Base-by-base conservation (phyloP, 2,888 invertebrate species). In the Eremobia ochroleuca region DNA sequence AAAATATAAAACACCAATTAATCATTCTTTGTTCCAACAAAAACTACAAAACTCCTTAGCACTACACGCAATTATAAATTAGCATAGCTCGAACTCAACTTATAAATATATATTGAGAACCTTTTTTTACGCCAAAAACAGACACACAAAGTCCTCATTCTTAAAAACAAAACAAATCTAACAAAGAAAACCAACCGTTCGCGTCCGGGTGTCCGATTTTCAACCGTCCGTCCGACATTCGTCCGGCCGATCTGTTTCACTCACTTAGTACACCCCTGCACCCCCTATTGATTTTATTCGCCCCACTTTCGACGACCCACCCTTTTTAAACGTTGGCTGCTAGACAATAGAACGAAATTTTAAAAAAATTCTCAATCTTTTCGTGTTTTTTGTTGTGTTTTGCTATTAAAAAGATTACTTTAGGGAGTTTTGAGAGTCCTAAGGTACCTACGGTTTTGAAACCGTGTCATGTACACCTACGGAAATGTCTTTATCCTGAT, bases 281-380 rank as follows among this genome's bases (percentile, higher is more conserved):
- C 68, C 68, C 91, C 90, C 91, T 96, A 96, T 96, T 92, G 96
- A 96, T 96, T 95, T 94, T 93, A 90, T 90, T 90, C 93, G 91
- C 88, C 92, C 94, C 93, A 94, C 93, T 92, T 94, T 92, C 89
- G 75, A 81, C 82, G 87, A 88, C 90, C 92, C 90, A 82, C 75
- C 91, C 90, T 92, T 94, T 94, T 93, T 93, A 95, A 94, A 92
- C 90, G 91, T 88, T 91, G 88, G 81, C 87, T 91, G 89, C 90
- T 89, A 94, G 94, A 95, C 95, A 95, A 95, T 92, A 91, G 92
- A 89, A 91, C 91, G 90, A 90, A 92, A 93, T 90, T 76, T 79
- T 86, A 34, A 59, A 65, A 65, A 69, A 71, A 82, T 55, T 73
- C 70, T 76, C 37, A 52, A 68, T 73, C 49, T 67, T 77, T 62